Evolutionary conservation across 2,888 invertebrate species (phyloP).

Genomic region (Cantharis flavilabris): DNA sequence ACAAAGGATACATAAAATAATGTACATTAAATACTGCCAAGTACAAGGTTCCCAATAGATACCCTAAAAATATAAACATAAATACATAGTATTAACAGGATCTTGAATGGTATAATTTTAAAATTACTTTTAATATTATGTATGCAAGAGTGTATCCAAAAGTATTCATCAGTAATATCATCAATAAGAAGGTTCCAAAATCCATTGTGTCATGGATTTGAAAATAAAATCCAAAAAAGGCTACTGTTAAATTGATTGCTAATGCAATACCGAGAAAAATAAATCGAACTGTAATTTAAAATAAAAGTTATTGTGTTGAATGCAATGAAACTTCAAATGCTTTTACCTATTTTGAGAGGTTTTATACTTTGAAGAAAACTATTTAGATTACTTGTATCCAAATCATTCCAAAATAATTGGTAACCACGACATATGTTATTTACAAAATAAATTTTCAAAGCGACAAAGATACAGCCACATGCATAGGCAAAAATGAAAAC

Average conservation of each 20-base stretch:
- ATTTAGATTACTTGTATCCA: constrained; percentile 43
- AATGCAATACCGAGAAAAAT: constrained; percentile 58
- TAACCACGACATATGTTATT: constrained; percentile 56
- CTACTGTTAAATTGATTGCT: constrained; percentile 65
- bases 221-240: constrained; percentile 64
- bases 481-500: constrained; percentile 72
- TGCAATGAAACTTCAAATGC: neutral
- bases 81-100: too few species aligned
- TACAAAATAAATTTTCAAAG: constrained; percentile 51
- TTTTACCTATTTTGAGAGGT: constrained; percentile 40
- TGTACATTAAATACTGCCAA: constrained; percentile 64
- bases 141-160: constrained; percentile 80
- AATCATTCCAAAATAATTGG: neutral
- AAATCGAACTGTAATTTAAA: constrained; percentile 54
- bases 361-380: constrained; percentile 44
- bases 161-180: constrained; percentile 80
- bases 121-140: constrained; percentile 75
- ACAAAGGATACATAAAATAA: constrained; percentile 63
- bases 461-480: constrained; percentile 57
- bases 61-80: constrained; percentile 54
- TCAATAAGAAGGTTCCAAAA: constrained; percentile 79
- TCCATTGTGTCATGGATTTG: constrained; percentile 63
- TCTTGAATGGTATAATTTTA: too few species aligned
- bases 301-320: neutral
- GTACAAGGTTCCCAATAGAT: constrained; percentile 67